Evolutionary conservation across 2,888 invertebrate species (phyloP), one percentile per base, ranked within the genome.

Genomic region (Globia sparganii): DNA sequence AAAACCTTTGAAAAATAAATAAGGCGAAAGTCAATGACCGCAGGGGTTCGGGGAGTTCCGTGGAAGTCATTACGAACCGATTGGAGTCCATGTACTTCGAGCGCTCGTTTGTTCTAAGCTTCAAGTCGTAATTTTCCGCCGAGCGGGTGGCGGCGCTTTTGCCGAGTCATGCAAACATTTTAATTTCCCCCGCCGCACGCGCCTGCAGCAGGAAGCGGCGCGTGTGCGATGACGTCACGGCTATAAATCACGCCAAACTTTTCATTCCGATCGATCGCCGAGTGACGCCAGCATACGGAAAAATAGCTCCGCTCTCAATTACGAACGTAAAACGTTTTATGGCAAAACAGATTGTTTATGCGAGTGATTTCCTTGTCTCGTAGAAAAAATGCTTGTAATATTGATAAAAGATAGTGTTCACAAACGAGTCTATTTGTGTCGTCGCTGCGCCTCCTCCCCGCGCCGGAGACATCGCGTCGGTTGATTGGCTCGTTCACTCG

Each of bases 101-200:
- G 65, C 77, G 77, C 75, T 75, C 77, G 73, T 40, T 83, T 66
- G 70, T 34, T 74, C 67, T 82, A 72, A 86, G 87, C 81, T 77
- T 59, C 31, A 56, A 74, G 62, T 81, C 69, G 79, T 88, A 85
- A 85, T 85, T 86, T 85, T 74, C 78, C 81, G 72, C 68, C n/a
- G 77, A 61, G 70, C 46, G 67, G 43, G 75, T 58, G 72, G n/a
- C 15, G 49, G 68, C 68, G 21, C 76, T 75, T 81, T 73, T 83
- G 87, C 80, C 61, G 87, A 83, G 40, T 87, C 86, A 88, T 87
- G 86, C 79, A 85, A 88, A 80, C 79, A 78, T 87, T 87, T 88
- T 88, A 88, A 88, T 88, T 87, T 86, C 85, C 80, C 86, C 66
- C 61, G 31, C 67, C 78, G 74, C 76, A 71, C 83, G 75, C 67